Evolutionary conservation across 2,888 invertebrate species (phyloP), one percentile per base, ranked within the genome.

Genomic region (Plutella xylostella): DNA sequence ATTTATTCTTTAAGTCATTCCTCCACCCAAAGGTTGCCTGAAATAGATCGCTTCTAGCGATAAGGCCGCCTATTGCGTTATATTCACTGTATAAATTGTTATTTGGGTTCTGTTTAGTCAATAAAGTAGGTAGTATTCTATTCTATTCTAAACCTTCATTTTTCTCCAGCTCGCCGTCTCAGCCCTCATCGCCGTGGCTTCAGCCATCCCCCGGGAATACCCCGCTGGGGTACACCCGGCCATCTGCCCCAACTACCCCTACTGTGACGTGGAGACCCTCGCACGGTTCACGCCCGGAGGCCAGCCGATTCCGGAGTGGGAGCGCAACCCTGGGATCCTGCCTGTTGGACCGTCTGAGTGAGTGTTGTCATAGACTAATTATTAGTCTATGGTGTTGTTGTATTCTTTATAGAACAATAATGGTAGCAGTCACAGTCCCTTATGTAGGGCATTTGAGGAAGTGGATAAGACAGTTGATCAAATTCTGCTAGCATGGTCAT

Each of bases 191-290:
- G 78, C 65, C 60, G 71, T 72, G 65, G 76, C 75, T 57, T 61
- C 78, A 1, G 73, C 78, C 46, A n/a, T n/a, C n/a, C n/a, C n/a
- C n/a, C 68, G 75, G 58, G 77, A 84, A 65, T 86, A 86, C 79
- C 86, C 86, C 7, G 86, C 86, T 33, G 86, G 86, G 18, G 67
- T 87, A 0, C 85, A 85, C 66, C 87, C 87, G 1, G 83, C 86
- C 1, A 74, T 86, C 1, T 87, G 87, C 68, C 87, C 87, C 46
- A 82, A 87, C 74, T 87, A 87, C 72, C 87, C 87, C 17, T 82
- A 64, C 70, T 87, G 87, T 47, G 85, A 80, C 51, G 60, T 70
- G 11, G 65, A 64, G 2, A 56, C 78, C 14, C 60, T 85, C 31
- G 80, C 84, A n/a, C 66, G 83, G 3, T 68, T 72, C 68, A 76